These are phyloP conservation scores for Latheticus oryzae DNA, from an alignment of 2,888 invertebrate species.

Conservation along the genomic window DNA sequence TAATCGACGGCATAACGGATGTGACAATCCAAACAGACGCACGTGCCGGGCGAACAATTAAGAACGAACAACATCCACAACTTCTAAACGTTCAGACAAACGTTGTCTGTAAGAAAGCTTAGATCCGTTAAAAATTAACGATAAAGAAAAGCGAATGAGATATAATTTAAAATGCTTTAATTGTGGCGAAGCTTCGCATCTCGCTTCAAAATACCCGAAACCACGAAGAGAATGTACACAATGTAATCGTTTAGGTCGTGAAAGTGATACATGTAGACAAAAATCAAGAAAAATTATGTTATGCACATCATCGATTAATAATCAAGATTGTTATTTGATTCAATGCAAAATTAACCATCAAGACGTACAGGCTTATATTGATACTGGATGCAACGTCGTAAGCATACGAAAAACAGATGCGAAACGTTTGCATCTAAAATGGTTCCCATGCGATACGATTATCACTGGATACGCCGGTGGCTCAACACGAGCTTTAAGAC, in stretches of 20 bases:
- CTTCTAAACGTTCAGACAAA: too few species aligned
- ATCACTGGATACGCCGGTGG: constrained; percentile 3
- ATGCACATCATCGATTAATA: too few species aligned
- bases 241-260: constrained; percentile 40
- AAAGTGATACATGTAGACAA: too few species aligned
- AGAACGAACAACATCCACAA: too few species aligned
- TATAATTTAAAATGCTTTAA: constrained; percentile 36
- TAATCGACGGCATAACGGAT: constrained; percentile 40
- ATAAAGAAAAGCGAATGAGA: neutral
- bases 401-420: constrained; percentile 27
- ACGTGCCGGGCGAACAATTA: constrained; percentile 32
- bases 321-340: too few species aligned
- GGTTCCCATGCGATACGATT: neutral
- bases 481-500: neutral
- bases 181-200: constrained; percentile 35
- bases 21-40: constrained; percentile 37
- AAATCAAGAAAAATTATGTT: too few species aligned
- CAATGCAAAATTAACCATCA: too few species aligned
- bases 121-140: too few species aligned
- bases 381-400: constrained; percentile 33
- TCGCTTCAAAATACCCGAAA: constrained; percentile 31
- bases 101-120: too few species aligned
- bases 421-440: constrained; percentile 7
- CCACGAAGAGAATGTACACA: constrained; percentile 28
- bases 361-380: too few species aligned